Base-by-base conservation (phyloP, 2,113 vertebrate species). In the Festucalex cinctus region DNA sequence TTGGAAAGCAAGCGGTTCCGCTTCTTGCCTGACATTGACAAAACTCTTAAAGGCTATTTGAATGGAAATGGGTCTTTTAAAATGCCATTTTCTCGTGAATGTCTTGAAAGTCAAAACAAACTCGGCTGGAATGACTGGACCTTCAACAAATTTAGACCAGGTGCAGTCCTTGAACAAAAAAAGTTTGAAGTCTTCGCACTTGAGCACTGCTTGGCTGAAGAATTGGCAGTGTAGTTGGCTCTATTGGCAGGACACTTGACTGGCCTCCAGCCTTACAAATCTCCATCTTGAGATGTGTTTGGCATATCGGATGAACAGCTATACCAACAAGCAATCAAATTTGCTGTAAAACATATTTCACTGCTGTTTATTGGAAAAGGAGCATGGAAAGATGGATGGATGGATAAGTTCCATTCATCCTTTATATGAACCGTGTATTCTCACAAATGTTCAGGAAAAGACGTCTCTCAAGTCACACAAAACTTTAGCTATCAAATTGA, bases 231-330 rank as follows among this genome's bases (percentile, higher is more conserved):
- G 16, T 13, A 13, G 17, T 19, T 44, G 26, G 22, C 69, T 71
- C 66, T 32, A 51, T 80, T 24, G 53, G 53, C 44, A 60, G 68
- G 73, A 81, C 79, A 66, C 76, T 60, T 77, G 78, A 88, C 80
- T 81, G 10, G 1, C 61, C 57, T 68, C 41, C 58, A 75, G 73
- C 35, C 61, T 68, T 28, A 46, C 66, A 87, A 83, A 83, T 79
- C 57, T 75, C 54, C 51, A 65, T 58, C 73, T 69, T 69, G 67
- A 73, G 75, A 66, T 73, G 53, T 68, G 83, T 83, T 79, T 71
- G 74, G 70, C 35, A 39, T 60, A 22, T 39, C 39, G 70, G 46
- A 69, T 57, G 17, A 71, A 63, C 16, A n/a, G 10, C 68, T 39
- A 69, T 1, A 62, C 61, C 13, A 1, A 26, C 41, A 39, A 22